Evolutionary conservation across 2,797 vertebrate genomes (phyloP).

Genomic region (Knipowitschia caucasica): DNA sequence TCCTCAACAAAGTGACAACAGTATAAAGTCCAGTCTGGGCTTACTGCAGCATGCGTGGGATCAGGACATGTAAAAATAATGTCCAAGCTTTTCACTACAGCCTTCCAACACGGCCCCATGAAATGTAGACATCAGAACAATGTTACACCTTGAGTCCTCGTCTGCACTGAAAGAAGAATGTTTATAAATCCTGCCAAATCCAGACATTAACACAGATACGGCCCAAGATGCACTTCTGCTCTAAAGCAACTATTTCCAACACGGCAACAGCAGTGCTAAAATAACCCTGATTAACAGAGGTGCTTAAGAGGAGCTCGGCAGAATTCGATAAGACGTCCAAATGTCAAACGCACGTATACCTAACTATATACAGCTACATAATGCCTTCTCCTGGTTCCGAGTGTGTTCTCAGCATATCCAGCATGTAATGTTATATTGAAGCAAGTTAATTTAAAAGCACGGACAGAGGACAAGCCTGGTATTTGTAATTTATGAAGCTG

Average conservation of each 20-base stretch:
- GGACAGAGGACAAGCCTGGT: constrained; percentile 8
- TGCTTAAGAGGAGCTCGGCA: background rate
- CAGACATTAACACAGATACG: background rate
- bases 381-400: constrained; percentile 1
- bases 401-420: constrained; percentile 8
- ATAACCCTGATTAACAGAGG: background rate
- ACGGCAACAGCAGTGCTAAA: background rate
- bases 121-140: constrained; percentile 9
- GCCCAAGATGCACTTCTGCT: constrained; percentile 4
- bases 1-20: constrained; percentile 12
- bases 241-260: background rate
- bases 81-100: constrained; percentile 1
- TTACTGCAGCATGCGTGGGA: background rate
- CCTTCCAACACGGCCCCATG: background rate
- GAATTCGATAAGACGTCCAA: constrained; percentile 7
- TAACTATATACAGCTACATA: constrained; percentile 7
- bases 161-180: background rate
- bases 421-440: constrained; percentile 3
- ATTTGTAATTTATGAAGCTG: constrained; percentile 8
- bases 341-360: constrained; percentile 7
- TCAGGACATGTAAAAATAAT: constrained; percentile 13
- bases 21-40: constrained; percentile 10
- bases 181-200: constrained; percentile 7
- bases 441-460: constrained; percentile 7
- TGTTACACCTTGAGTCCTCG: background rate